These are phyloP conservation scores for Megalops cyprinoides DNA, from an alignment of 2,797 vertebrate genomes.

Conservation along the genomic window DNA sequence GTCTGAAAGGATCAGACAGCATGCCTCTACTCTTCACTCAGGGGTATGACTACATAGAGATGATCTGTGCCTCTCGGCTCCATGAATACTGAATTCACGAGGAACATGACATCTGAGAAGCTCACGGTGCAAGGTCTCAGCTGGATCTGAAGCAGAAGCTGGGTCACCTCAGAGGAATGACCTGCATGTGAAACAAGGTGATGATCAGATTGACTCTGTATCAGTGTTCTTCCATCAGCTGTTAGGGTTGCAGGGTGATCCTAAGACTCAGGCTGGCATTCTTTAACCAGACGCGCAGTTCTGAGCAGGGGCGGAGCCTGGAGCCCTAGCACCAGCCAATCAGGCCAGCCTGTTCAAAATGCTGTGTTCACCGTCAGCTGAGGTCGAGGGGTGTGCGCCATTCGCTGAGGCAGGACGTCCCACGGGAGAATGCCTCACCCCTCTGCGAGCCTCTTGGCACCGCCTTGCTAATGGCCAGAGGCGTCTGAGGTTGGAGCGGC, in stretches of 20 bases:
- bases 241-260: not conserved
- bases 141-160: no score
- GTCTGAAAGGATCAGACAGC: not conserved
- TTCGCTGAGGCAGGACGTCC: not conserved
- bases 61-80: not conserved
- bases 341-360: not conserved
- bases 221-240: not conserved
- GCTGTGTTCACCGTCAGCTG: not conserved
- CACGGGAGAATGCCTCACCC: slow-evolving; percentile 7
- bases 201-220: no score
- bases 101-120: no score
- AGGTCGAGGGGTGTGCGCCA: not conserved
- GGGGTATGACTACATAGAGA: not conserved
- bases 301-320: not conserved
- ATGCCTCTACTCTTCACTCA: not conserved
- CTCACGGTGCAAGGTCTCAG: no score
- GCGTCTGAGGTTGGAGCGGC: not conserved
- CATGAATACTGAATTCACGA: no score
- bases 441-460: slow-evolving; percentile 11
- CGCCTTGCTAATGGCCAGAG: slow-evolving; percentile 16
- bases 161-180: no score
- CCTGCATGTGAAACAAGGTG: no score
- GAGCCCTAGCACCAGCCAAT: no score
- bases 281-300: not conserved
- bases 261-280: not conserved